Base-by-base conservation (phyloP, 2,797 vertebrate genomes). In the Sebastes vulpes region DNA sequence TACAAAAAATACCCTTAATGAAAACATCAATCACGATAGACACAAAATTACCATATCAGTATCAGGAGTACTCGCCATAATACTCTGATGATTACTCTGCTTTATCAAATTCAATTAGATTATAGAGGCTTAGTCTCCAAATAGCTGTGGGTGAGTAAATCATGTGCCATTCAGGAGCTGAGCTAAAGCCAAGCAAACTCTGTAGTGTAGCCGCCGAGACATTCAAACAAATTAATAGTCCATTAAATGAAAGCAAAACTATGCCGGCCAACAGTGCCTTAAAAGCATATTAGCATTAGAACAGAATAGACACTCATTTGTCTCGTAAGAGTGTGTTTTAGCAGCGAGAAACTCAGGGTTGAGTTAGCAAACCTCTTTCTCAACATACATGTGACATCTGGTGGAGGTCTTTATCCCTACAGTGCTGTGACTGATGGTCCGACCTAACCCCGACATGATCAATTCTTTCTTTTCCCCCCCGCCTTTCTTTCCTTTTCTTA, bases 141-240 rank as follows among this genome's bases (percentile, higher is more conserved):
- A 85, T 79, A 88, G 82, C 81, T 81, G 67, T 46, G 78, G 78
- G 86, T 82, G 82, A 91, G 86, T 90, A 91, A 92, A 92, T 92
- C 80, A 80, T 69, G 67, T 72, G 83, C 31, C 14, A 48, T 64
- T 79, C 79, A 65, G 75, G 68, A 82, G 87, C 77, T 29, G 84
- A 88, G 86, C 59, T 81, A 58, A 77, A 88, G 83, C 84, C 81
- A 64, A 83, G 70, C 59, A 74, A 76, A 76, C 72, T 81, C 65
- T 70, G 76, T 77, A 56, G 76, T 77, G 82, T 75, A 84, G 78
- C 82, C 85, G 81, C 77, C 12, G 79, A 90, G 84, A 88, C 83
- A 92, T 92, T 92, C 71, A 89, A 92, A 93, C 91, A 87, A 94
- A 94, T 94, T 88, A 93, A 95, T 93, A 95, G 93, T 94, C 94